Evolutionary conservation across 2,797 vertebrate genomes (phyloP), one percentile per base, ranked within the genome.

Genomic region (Moxostoma hubbsi): DNA sequence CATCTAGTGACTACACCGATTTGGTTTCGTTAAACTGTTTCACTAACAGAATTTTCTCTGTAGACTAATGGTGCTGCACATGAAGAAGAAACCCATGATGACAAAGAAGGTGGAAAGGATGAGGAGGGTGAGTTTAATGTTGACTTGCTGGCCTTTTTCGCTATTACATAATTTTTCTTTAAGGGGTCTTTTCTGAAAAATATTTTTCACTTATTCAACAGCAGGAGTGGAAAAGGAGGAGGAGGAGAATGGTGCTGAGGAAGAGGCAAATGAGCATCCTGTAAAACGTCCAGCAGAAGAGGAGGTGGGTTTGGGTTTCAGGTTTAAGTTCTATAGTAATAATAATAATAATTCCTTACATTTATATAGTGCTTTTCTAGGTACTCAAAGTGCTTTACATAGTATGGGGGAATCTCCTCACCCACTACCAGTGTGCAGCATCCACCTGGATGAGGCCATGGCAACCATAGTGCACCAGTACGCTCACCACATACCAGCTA

Each of bases 241-340:
- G 79, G 88, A 91, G 81, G 90, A 92, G 88, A 92, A 92, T 86
- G 93, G 90, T 85, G 92, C 90, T 85, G 93, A 91, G 68, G 89
- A 90, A 58, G 83, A 94, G 82, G 88, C 87, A 66, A 94, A 95
- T 36, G 93, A 86, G 85, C 90, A 90, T 87, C 90, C 94, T 15
- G 94, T 91, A 86, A 96, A 96, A 88, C 94, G 95, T 83, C 90
- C 93, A 58, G 95, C 94, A 72, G 94, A 95, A 13, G 89, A 91
- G 70, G 92, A 94, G 85, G 90, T 90, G 73, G 59, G 88, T 84
- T 88, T 84, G 49, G 10, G 84, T 82, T 81, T 16, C 5, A 12
- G 15, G 5, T 63, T 11, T 13, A 8, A 57, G 1, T 67, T 58
- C 49, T 57, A 7, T 4, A 24, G 24, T 24, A 36, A 36, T 36